Evolutionary conservation across 1,140 invertebrate genomes (phyloP).

Genomic region (Hetaerina americana): DNA sequence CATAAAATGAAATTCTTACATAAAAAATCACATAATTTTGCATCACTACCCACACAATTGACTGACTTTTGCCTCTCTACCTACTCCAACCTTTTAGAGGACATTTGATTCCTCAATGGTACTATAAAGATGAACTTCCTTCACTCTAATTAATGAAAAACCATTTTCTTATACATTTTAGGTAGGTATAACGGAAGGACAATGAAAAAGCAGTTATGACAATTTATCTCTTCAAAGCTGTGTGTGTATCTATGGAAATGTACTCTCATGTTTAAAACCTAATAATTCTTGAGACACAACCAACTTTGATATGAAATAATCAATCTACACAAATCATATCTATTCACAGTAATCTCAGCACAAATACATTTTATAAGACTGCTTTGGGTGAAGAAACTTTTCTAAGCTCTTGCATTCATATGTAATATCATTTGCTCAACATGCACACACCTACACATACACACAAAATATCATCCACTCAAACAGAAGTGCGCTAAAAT

Average conservation of each 20-base stretch:
- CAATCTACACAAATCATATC: neutral
- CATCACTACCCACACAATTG: neutral
- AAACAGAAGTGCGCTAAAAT: neutral
- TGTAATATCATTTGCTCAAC: neutral
- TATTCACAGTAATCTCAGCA: neutral
- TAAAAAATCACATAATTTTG: constrained; percentile 1
- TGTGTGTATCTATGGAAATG: neutral
- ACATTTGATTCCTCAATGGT: neutral
- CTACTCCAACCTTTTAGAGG: neutral
- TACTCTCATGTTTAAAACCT: neutral
- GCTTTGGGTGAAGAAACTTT: neutral
- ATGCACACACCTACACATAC: neutral
- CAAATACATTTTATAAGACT: neutral
- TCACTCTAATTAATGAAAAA: too few relatives aligned
- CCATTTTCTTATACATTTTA: too few relatives aligned
- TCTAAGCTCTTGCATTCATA: neutral
- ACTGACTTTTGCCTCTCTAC: neutral
- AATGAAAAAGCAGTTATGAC: too few relatives aligned
- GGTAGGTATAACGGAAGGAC: too few relatives aligned
- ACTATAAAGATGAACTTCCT: too few relatives aligned
- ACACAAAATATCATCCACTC: neutral
- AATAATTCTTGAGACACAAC: neutral
- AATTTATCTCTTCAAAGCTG: neutral
- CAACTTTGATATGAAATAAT: neutral
- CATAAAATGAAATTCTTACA: neutral